Percentiles rank a stretch among this genome's conserved stretches.
phyloP scores from a whole-genome alignment of 2,113 vertebrate genomes.

The Seriola dumerili region DNA sequence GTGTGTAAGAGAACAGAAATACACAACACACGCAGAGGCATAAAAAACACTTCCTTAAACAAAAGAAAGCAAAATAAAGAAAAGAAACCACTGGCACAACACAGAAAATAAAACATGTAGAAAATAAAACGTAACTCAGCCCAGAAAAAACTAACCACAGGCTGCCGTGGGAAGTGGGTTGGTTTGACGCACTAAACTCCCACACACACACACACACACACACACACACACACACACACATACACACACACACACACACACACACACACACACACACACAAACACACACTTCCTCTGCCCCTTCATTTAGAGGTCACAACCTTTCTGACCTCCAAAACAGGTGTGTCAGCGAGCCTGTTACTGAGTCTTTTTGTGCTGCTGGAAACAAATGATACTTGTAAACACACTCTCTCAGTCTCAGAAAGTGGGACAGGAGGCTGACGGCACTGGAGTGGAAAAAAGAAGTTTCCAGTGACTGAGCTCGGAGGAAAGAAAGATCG shows the following conservation, averaged over 20 bases:
- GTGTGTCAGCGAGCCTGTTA: constrained; percentile 41
- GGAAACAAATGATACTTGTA: constrained; percentile 41
- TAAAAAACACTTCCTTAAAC: constrained; percentile 18
- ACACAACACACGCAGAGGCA: constrained; percentile 18
- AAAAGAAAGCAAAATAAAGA: constrained; percentile 44
- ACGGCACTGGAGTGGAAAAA: constrained; percentile 13
- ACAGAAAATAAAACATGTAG: constrained; percentile 10
- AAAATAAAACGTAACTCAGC: constrained; percentile 40
- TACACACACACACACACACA: no score
- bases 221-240: no score
- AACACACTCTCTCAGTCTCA: constrained; percentile 10
- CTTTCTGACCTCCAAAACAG: constrained; percentile 60
- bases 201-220: no score
- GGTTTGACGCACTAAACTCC: constrained; percentile 24
- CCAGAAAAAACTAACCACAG: constrained; percentile 9
- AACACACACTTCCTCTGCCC: constrained; percentile 36
- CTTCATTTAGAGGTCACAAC: constrained; percentile 38
- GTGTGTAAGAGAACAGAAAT: constrained; percentile 6
- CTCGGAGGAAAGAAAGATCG: neutral
- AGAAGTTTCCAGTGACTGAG: constrained; percentile 19
- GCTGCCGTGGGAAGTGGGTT: neutral
- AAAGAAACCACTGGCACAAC: neutral
- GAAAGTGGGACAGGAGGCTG: neutral
- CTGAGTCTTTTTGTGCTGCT: constrained; percentile 47
- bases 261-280: neutral